Base-by-base conservation (phyloP, 2,113 vertebrate genomes). In the Tragelaphus strepsiceros region DNA sequence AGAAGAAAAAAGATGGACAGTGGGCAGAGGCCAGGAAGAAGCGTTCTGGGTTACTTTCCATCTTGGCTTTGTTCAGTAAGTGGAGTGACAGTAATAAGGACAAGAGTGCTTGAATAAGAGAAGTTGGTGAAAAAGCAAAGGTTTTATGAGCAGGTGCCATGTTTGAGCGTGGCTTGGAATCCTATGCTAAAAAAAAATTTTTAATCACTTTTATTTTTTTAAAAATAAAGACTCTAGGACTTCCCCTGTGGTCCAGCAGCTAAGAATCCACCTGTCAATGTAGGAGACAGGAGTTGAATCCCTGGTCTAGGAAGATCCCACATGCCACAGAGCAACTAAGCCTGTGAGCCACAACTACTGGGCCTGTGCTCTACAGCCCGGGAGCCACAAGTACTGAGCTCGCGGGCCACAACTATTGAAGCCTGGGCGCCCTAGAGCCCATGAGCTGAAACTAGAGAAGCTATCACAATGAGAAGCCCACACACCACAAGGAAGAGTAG, bases 381-480 rank as follows among this genome's bases (percentile, higher is more conserved):
- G 35, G 35, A 77, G 35, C 35, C 71, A 77, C 21, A 43, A 74
- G 35, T 43, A 74, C 71, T 74, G 71, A 43, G 35, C 71, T 77
- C 71, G 14, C 3, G 1, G 3, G 35, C 71, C 71, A 13, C 1
- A 3, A 7, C 35, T 43, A 7, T 0, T 77, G 35, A 26, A 43
- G 22, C 71, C 19, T 1, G 1, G 35, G 39, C 5, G 2, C 39
- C 71, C 22, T 7, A 26, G 22, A 77, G 39, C 35, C 39, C 22
- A 0, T 43, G 71, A 77, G 71, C 71, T 26, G 71, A 35, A 77
- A 7, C 22, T 39, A 77, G 39, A 43, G 71, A 77, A 77, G 12
- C 71, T 14, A 14, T 14, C 71, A 43, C 35, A 26, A 4, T 7
- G 71, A 43, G 71, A 43, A 39, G 39, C 71, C 71, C 71, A 4